These are phyloP conservation scores for Perdix hodgsoniae DNA, from an alignment of 2,797 vertebrate genomes.

Conservation along the genomic window DNA sequence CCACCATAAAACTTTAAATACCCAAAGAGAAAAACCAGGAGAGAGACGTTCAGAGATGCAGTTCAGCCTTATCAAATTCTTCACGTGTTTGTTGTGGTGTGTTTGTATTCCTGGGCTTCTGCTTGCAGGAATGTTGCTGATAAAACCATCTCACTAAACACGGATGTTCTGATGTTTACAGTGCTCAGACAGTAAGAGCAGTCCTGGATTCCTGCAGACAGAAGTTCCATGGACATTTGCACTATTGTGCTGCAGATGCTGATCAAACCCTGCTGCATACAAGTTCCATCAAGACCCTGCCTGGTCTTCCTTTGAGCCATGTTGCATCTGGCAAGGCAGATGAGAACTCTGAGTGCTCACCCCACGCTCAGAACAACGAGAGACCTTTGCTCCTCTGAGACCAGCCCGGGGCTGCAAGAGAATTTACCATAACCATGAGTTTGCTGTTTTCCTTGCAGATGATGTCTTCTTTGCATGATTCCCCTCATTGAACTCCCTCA, in stretches of 20 bases:
- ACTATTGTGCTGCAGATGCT: background rate
- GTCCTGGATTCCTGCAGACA: conserved; percentile 15
- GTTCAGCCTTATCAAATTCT: conserved; percentile 67
- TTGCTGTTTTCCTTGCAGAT: background rate
- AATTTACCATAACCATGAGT: background rate
- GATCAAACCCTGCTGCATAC: background rate
- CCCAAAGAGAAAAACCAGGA: conserved; percentile 58
- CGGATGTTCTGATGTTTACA: conserved; percentile 57
- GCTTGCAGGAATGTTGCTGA: conserved; percentile 68
- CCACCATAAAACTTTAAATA: conserved; percentile 47
- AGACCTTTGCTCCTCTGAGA: background rate
- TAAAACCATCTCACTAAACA: conserved; percentile 55
- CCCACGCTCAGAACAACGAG: background rate
- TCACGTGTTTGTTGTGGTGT: conserved; percentile 61
- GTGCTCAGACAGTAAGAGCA: background rate
- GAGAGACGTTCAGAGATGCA: conserved; percentile 24
- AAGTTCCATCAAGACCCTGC: background rate
- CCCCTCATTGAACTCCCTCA: background rate
- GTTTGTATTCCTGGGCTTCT: conserved; percentile 64
- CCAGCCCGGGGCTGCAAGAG: background rate
- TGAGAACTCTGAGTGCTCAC: background rate
- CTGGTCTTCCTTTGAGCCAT: background rate
- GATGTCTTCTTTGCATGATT: background rate
- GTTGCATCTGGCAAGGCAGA: background rate
- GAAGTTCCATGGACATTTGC: background rate